phyloP scores from a whole-genome alignment of 1,140 invertebrate genomes.

The Parapsyche elsis region DNA sequence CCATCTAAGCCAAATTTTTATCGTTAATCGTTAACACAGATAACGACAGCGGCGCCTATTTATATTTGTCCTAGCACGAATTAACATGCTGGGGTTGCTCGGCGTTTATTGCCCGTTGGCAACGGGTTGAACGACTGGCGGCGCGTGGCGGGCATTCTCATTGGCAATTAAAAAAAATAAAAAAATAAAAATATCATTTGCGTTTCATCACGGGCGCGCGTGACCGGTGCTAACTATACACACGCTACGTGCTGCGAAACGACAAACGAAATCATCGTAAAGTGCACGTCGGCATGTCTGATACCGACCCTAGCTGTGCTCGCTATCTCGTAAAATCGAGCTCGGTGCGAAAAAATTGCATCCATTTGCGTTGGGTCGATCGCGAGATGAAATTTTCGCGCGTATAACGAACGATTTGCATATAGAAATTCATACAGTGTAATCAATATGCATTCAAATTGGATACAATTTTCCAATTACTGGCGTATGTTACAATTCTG shows the following conservation, averaged over 20 bases:
- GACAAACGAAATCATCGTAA: background rate
- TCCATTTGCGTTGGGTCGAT: too few species aligned
- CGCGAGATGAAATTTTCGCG: too few species aligned
- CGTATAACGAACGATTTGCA: too few species aligned
- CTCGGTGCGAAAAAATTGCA: too few species aligned
- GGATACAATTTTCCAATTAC: too few species aligned
- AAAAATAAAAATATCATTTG: slow-evolving; percentile 55
- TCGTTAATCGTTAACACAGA: background rate
- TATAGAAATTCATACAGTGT: too few species aligned
- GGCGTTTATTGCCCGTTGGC: slow-evolving; percentile 33
- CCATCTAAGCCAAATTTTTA: background rate
- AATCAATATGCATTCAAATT: too few species aligned
- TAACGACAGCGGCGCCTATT: background rate
- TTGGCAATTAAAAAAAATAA: slow-evolving; percentile 53
- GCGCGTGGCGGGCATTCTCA: slow-evolving; percentile 53
- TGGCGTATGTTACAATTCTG: too few species aligned
- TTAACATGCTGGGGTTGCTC: slow-evolving; percentile 28
- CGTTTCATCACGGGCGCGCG: slow-evolving; percentile 51
- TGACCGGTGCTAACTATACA: slow-evolving; percentile 32
- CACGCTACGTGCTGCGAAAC: slow-evolving; percentile 33
- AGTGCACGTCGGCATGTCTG: background rate
- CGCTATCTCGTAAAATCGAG: too few species aligned
- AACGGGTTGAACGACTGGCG: slow-evolving; percentile 54
- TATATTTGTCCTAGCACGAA: background rate
- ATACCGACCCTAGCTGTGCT: too few species aligned